A percentile compares a stretch with the other conserved stretches of the same genome.
Evolutionary conservation across 2,888 invertebrate species (phyloP).

Genomic region (Bombyx huttoni): DNA sequence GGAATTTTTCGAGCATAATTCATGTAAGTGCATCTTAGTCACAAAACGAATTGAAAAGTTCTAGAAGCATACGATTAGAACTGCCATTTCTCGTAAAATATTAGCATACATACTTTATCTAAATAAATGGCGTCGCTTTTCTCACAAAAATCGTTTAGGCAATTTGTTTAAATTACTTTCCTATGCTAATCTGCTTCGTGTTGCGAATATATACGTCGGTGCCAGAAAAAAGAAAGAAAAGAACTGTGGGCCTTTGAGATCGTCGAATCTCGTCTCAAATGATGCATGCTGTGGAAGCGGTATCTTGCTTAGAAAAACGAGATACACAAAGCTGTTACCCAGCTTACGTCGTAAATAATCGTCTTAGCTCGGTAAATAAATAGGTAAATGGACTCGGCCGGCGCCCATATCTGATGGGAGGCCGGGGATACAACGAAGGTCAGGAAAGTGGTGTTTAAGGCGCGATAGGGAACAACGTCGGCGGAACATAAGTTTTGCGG

Average conservation of each 20-base stretch:
- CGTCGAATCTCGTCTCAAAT: slow-evolving; percentile 43
- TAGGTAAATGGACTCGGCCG: slow-evolving; percentile 44
- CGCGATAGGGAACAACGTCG: slow-evolving; percentile 51
- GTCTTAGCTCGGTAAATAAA: slow-evolving; percentile 62
- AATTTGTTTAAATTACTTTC: slow-evolving; percentile 66
- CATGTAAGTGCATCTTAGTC: slow-evolving; percentile 19
- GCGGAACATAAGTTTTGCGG: slow-evolving; percentile 55
- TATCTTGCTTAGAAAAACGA: slow-evolving; percentile 46
- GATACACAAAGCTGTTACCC: slow-evolving; percentile 58
- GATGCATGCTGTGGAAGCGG: slow-evolving; percentile 47
- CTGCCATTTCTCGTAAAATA: slow-evolving; percentile 21
- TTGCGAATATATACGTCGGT: slow-evolving; percentile 45
- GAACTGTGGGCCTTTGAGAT: slow-evolving; percentile 32
- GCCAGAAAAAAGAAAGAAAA: slow-evolving; percentile 27
- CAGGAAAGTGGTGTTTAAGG: slow-evolving; percentile 59
- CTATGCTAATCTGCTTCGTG: slow-evolving; percentile 56
- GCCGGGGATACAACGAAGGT: slow-evolving; percentile 42
- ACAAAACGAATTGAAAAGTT: slow-evolving; percentile 17
- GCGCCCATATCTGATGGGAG: slow-evolving; percentile 57
- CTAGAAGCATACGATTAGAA: slow-evolving; percentile 16
- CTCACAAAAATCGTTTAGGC: slow-evolving; percentile 57
- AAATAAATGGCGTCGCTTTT: slow-evolving; percentile 42
- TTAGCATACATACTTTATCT: slow-evolving; percentile 33
- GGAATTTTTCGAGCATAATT: no score
- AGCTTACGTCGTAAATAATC: slow-evolving; percentile 65